These are phyloP conservation scores for Drosophila atripex DNA, from an alignment of 2,888 invertebrate species.

Conservation along the genomic window DNA sequence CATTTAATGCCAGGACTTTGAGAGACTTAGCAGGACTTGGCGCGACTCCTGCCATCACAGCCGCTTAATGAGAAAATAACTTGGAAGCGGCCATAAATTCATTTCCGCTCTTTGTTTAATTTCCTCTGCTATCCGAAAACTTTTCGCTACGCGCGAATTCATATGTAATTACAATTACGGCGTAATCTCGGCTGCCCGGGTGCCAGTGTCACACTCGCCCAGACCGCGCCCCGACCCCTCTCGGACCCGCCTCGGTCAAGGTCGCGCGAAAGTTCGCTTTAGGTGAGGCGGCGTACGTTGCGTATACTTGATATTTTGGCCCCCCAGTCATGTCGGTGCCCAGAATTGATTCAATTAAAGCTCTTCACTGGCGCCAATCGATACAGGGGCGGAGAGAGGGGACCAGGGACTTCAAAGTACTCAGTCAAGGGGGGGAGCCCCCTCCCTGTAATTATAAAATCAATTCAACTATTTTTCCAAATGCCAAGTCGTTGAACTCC, in stretches of 20 bases:
- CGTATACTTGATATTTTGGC: not conserved
- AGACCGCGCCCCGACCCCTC: not conserved
- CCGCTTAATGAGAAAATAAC: constrained; percentile 51
- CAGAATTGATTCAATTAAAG: constrained; percentile 53
- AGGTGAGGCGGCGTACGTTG: constrained; percentile 36
- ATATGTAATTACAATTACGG: constrained; percentile 74
- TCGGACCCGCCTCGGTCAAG: constrained; percentile 10
- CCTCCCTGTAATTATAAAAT: constrained; percentile 50
- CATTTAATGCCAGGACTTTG: not conserved
- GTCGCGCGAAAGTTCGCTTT: constrained; percentile 50
- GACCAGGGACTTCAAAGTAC: too few relatives aligned
- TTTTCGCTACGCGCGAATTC: constrained; percentile 49
- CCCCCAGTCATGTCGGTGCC: constrained; percentile 2
- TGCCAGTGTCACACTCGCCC: not conserved
- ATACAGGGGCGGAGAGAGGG: too few relatives aligned
- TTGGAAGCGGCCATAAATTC: constrained; percentile 68
- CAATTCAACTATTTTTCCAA: constrained; percentile 21
- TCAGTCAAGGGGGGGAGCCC: not conserved
- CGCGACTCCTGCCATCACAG: not conserved
- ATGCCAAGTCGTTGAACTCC: constrained; percentile 27
- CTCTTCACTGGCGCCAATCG: constrained; percentile 38
- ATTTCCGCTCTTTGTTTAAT: constrained; percentile 53
- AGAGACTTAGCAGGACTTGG: not conserved
- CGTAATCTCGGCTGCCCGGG: constrained; percentile 24
- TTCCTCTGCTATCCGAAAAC: constrained; percentile 29